These are phyloP conservation scores for Nymphicus hollandicus DNA, from an alignment of 2,113 vertebrate genomes.

Conservation along the genomic window DNA sequence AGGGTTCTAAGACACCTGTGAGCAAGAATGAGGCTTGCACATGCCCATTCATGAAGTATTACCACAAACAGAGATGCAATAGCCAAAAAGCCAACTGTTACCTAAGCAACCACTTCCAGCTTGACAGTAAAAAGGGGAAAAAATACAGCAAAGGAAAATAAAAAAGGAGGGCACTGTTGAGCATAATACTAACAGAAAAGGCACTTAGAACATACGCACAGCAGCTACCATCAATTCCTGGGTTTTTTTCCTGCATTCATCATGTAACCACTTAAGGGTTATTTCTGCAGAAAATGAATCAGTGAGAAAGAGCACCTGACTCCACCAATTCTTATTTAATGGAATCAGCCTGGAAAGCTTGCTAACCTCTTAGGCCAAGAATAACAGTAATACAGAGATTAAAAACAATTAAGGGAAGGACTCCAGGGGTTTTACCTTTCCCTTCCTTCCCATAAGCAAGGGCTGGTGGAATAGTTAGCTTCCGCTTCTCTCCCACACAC, in stretches of 20 bases:
- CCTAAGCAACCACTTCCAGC: not conserved
- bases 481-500: slow-evolving; percentile 91
- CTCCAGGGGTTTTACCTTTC: slow-evolving; percentile 80
- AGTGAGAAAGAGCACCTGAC: not conserved
- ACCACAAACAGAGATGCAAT: not conserved
- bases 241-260: rapidly evolving
- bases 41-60: not conserved
- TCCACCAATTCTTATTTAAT: not conserved
- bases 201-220: not conserved
- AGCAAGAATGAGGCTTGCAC: not conserved
- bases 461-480: slow-evolving; percentile 85
- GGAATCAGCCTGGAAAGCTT: not conserved
- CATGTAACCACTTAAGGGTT: not conserved
- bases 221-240: not conserved
- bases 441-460: slow-evolving; percentile 95
- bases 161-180: not conserved
- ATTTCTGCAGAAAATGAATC: not conserved
- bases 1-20: not conserved
- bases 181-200: not conserved
- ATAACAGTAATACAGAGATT: not conserved
- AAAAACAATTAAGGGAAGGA: not conserved
- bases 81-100: slow-evolving; percentile 5
- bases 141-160: not conserved
- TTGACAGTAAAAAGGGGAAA: not conserved
- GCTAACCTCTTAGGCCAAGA: not conserved